phyloP scores from a whole-genome alignment of 1,140 invertebrate genomes.

The Marisa cornuarietis region DNA sequence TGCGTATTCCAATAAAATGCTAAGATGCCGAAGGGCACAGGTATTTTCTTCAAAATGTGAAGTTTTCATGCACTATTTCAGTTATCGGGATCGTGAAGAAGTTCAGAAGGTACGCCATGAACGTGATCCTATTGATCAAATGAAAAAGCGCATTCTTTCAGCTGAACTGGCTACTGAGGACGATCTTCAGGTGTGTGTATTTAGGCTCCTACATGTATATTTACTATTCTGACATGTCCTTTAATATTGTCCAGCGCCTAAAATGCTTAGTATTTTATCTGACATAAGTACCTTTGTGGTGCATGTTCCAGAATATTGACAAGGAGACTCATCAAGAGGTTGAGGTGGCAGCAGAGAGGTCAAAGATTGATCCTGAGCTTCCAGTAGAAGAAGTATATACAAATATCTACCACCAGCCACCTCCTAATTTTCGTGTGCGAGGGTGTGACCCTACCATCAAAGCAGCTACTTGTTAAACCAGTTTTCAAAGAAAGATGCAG shows the following conservation, averaged over 20 bases:
- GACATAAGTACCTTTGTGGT: background rate
- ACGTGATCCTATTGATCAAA: constrained; percentile 86
- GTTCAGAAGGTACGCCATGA: constrained; percentile 89
- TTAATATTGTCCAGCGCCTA: no score
- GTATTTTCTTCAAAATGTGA: no score
- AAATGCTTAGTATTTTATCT: constrained; percentile 1
- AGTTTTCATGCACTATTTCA: constrained; percentile 36
- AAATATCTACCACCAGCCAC: constrained; percentile 81
- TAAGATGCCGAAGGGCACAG: no score
- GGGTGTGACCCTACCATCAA: constrained; percentile 57
- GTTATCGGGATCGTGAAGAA: constrained; percentile 82
- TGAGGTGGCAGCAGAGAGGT: constrained; percentile 83
- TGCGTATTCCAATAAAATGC: no score
- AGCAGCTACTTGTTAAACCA: constrained; percentile 25
- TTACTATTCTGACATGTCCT: no score
- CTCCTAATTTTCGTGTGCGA: constrained; percentile 50
- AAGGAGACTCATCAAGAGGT: constrained; percentile 81
- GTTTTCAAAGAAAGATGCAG: no score
- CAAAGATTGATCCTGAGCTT: constrained; percentile 85
- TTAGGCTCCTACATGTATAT: no score
- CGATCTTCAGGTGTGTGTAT: constrained; percentile 77
- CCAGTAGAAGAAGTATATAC: constrained; percentile 83
- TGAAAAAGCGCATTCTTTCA: constrained; percentile 81
- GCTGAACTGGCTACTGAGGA: constrained; percentile 76
- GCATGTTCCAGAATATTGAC: constrained; percentile 80